A percentile compares a stretch with the other conserved stretches of the same genome.
Evolutionary conservation across 2,888 invertebrate species (phyloP).

Genomic region (Lithodes maja): DNA sequence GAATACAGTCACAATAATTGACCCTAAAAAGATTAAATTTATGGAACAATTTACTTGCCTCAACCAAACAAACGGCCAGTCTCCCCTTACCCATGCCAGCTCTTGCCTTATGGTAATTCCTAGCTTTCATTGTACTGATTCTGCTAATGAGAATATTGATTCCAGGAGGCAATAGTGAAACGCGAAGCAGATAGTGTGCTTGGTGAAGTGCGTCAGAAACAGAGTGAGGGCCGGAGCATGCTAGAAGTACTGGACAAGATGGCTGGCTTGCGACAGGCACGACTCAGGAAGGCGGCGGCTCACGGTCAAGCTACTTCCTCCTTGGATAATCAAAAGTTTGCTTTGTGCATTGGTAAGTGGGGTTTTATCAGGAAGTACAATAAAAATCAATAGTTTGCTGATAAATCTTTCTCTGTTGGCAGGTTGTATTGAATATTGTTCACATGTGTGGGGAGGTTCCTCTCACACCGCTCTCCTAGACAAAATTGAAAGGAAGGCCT

Average conservation of each 20-base stretch:
- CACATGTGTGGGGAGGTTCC: no score
- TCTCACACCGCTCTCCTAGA: no score
- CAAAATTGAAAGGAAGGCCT: no score
- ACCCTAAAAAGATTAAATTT: no score
- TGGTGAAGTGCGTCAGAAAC: constrained; percentile 58
- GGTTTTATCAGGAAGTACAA: not conserved
- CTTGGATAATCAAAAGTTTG: constrained; percentile 30
- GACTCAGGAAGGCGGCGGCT: constrained; percentile 44
- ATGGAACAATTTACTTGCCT: no score
- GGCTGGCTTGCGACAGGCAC: constrained; percentile 15
- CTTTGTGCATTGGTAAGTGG: constrained; percentile 35
- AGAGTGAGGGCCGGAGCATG: constrained; percentile 47
- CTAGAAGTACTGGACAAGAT: constrained; percentile 42
- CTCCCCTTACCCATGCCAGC: not conserved
- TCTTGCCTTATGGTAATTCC: no score
- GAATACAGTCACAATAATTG: no score
- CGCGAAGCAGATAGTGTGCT: constrained; percentile 52
- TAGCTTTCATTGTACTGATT: not conserved
- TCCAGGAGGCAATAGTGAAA: constrained; percentile 34
- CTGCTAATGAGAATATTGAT: not conserved
- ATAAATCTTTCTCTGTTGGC: no score
- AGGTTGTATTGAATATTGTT: no score
- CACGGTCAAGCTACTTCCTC: constrained; percentile 29
- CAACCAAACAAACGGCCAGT: no score
- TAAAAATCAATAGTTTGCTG: no score